phyloP scores from a whole-genome alignment of 2,888 invertebrate species.

The Scrobipalpa atriplicella region DNA sequence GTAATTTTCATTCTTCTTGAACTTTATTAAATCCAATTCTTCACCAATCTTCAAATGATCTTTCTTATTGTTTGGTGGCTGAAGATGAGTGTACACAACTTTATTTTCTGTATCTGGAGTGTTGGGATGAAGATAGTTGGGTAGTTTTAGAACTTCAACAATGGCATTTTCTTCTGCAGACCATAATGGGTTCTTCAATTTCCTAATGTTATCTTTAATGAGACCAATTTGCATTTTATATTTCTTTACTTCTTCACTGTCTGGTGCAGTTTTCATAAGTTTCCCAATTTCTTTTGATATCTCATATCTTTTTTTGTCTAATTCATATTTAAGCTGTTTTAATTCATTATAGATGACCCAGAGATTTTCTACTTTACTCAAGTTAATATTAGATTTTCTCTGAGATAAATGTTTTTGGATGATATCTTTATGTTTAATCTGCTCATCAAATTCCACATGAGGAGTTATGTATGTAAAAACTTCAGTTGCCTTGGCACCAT shows the following conservation, averaged over 20 bases:
- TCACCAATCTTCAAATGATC: slow-evolving; percentile 83
- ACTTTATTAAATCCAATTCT: slow-evolving; percentile 80
- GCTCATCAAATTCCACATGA: slow-evolving; percentile 84
- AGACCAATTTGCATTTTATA: slow-evolving; percentile 81
- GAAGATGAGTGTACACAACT: slow-evolving; percentile 55
- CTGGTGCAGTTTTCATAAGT: slow-evolving; percentile 60
- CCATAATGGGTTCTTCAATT: slow-evolving; percentile 84
- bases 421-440: slow-evolving; percentile 72
- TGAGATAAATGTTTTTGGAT: slow-evolving; percentile 80
- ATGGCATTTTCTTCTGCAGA: slow-evolving; percentile 88
- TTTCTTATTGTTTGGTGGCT: slow-evolving; percentile 58
- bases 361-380: slow-evolving; percentile 79
- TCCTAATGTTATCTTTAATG: slow-evolving; percentile 85
- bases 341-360: slow-evolving; percentile 85
- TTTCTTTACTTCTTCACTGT: slow-evolving; percentile 70
- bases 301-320: slow-evolving; percentile 79
- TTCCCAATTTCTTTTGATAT: slow-evolving; percentile 75
- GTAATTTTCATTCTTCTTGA: slow-evolving; percentile 82
- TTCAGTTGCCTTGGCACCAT: slow-evolving; percentile 86
- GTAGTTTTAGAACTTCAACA: slow-evolving; percentile 84
- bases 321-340: slow-evolving; percentile 68
- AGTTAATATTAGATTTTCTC: slow-evolving; percentile 80
- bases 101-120: slow-evolving; percentile 79
- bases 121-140: slow-evolving; percentile 85
- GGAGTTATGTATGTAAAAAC: slow-evolving; percentile 87